phyloP scores from a whole-genome alignment of 2,888 invertebrate species.

The Alloplasta piceator region DNA sequence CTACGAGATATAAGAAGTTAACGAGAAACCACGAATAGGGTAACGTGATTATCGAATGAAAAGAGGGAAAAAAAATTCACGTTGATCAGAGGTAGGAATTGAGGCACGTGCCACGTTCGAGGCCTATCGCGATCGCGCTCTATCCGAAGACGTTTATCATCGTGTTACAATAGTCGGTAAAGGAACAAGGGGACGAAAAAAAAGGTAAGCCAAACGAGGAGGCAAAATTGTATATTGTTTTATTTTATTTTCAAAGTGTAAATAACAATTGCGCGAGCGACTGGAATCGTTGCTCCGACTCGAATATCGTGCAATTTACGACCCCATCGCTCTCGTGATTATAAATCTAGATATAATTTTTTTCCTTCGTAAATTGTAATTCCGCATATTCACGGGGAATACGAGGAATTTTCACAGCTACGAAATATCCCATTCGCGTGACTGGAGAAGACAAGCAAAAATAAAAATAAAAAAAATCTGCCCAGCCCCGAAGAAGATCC shows the following conservation, averaged over 20 bases:
- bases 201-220: constrained; percentile 37
- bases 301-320: constrained; percentile 55
- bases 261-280: constrained; percentile 54
- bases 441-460: background rate
- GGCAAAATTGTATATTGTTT: constrained; percentile 55
- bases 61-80: background rate
- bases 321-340: constrained; percentile 17
- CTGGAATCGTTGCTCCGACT: constrained; percentile 16
- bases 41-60: constrained; percentile 27
- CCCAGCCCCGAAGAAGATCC: background rate
- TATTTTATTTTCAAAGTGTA: constrained; percentile 57
- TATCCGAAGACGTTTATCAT: constrained; percentile 58
- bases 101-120: constrained; percentile 5
- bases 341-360: background rate
- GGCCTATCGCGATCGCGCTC: constrained; percentile 49
- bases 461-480: background rate
- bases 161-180: constrained; percentile 58
- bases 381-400: constrained; percentile 2
- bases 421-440: background rate
- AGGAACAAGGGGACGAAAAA: constrained; percentile 13
- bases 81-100: constrained; percentile 31
- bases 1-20: constrained; percentile 12
- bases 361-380: constrained; percentile 5
- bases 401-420: constrained; percentile 21
- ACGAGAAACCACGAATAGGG: constrained; percentile 10